Base-by-base conservation (phyloP, 2,888 invertebrate genomes). In the Timema cristinae region DNA sequence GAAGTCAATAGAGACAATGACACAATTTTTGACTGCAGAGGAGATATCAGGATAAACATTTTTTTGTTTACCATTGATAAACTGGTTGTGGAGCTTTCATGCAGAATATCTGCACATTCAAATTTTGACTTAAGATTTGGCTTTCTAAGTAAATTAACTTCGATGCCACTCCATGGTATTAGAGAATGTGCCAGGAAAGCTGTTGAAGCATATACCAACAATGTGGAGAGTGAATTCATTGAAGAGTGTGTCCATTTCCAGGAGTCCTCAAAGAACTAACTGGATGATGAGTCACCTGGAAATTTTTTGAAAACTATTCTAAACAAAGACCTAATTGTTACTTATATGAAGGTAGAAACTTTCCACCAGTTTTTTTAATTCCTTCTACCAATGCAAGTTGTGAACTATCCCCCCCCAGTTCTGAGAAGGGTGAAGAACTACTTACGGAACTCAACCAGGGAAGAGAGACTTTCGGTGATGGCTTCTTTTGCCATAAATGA, bases 141-240 rank as follows among this genome's bases (percentile, higher is more conserved):
- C 56, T 56, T 56, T 6, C n/a, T 56, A 15, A 56, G 7, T 56
- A 4, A 56, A 7, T 56, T 56, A 56, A 15, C 56, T 56, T 9
- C 10, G 1, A 56, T 56, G 56, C 56, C 7, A 6, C 5, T 56
- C 11, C 56, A 56, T 6, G 7, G 6, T 56, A 56, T 13, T 2
- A 56, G 56, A 56, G 56, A 56, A 56, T 56, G 56, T 56, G 56
- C 56, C n/a, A 6, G 56, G 56, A 10, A 56, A 56, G 56, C 56
- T 56, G 56, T 56, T 56, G 56, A n/a, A n/a, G n/a, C n/a, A n/a
- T n/a, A n/a, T n/a, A n/a, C n/a, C n/a, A n/a, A n/a, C n/a, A n/a
- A n/a, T 7, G 13, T 56, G n/a, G 56, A 56, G 6, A 56, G 56
- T 13, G 56, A 56, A 56, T 56, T 56, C n/a, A 56, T 56, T 56